Evolutionary conservation across 2,797 vertebrate genomes (phyloP), one percentile per base, ranked within the genome.

Genomic region (Bovichtus variegatus): DNA sequence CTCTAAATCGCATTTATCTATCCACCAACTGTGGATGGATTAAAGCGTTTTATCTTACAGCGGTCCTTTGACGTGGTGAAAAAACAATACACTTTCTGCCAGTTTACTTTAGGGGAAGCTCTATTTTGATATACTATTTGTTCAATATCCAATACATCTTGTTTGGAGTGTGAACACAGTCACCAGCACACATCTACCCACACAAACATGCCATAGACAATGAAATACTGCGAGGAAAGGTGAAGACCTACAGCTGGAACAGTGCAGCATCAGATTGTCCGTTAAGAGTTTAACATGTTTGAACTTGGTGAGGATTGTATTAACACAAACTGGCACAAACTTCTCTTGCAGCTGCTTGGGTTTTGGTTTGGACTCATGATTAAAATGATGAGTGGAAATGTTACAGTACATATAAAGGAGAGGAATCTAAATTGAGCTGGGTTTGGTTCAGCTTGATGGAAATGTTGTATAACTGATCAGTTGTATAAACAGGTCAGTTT

Each of bases 391-490:
- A 38, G 9, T 55, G 61, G 27, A 49, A 44, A 51, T 27, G 15
- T 5, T 53, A 16, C 7, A 36, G 25, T 27, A 21, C 13, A 23
- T 5, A 51, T 46, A 19, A 25, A 34, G 31, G 9, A 27, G n/a
- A 47, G 44, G 53, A 54, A 54, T 60, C 4, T 54, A 18, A 34
- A 9, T 11, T 18, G 40, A 9, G 41, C 58, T 36, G n/a, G 29
- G 40, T 29, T 47, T 29, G 25, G 38, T 41, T 57, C 50, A 60
- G 5, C 44, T 63, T n/a, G 25, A 66, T 31, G 29, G 36, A 79
- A 58, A 71, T 41, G 25, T 51, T 66, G n/a, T 71, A 34, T 36
- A 44, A 53, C 12, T 50, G 60, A 66, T 19, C n/a, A n/a, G n/a
- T n/a, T n/a, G n/a, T n/a, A n/a, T n/a, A n/a, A n/a, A 63, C 60